Conservation (phyloP, 2,797 vertebrate species). For the Scolopax rusticola region DNA sequence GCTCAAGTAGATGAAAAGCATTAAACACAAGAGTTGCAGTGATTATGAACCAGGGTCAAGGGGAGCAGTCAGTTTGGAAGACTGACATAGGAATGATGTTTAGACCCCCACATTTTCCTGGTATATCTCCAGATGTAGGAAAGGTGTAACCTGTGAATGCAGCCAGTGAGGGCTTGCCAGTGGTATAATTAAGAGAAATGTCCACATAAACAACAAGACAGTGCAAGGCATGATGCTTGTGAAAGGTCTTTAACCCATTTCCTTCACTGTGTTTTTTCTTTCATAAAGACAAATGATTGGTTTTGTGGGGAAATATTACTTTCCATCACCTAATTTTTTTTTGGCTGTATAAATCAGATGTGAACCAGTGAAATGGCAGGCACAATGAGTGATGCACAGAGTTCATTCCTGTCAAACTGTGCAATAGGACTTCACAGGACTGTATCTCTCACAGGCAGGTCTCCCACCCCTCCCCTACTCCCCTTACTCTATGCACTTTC, state of each 20-base stretch:
- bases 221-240: background rate
- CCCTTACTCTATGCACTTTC: accelerated
- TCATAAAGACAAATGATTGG: background rate
- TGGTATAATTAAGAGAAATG: background rate
- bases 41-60: background rate
- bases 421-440: background rate
- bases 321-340: background rate
- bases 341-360: background rate
- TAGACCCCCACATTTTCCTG: background rate
- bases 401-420: accelerated
- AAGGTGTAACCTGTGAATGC: background rate
- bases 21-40: background rate
- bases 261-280: background rate
- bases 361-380: background rate
- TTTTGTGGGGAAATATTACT: background rate
- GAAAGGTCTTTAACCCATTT: background rate
- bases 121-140: background rate
- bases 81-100: background rate
- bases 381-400: accelerated
- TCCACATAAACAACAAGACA: background rate
- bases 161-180: background rate
- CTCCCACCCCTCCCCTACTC: background rate
- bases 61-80: background rate
- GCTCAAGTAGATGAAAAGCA: background rate
- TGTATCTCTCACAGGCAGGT: accelerated